Base-by-base conservation (phyloP, 2,888 invertebrate genomes). In the Temnothorax unifasciatus region DNA sequence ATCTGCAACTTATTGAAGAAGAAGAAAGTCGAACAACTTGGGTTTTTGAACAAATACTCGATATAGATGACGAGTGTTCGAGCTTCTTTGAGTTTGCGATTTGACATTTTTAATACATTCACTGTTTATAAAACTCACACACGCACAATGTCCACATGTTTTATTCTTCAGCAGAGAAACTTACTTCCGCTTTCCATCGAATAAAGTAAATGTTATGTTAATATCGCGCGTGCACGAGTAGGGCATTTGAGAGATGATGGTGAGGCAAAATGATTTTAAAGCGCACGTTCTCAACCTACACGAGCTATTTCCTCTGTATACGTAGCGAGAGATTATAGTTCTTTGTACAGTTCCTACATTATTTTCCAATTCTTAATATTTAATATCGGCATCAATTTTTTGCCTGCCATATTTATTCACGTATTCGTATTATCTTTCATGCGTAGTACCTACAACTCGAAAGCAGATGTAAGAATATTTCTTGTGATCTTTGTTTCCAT, bases 71-170 rank as follows among this genome's bases (percentile, higher is more conserved):
- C 54, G 41, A 41, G 25, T 18, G 77, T 44, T 57, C 44, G 44
- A 21, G 44, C 21, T 59, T 57, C 57, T 38, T 71, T 57, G 34
- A 73, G 21, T 59, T 47, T 44, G 41, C 68, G 54, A 73, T 38
- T 73, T 44, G 59, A 73, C 73, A 81, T 81, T 81, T 81, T 81
- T 73, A 81, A 81, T 81, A 73, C 34, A 47, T 59, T 73, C 73
- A 9, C 21, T 59, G 79, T 71, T 81, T 73, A 73, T 81, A 71
- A 81, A 81, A 61, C n/a, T 9, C 61, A 61, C 13, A 63, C 57
- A 54, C 34, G 18, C 21, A 41, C 21, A 57, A 59, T 18, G 59
- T 73, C 25, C 47, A 73, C 79, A 81, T 79, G 73, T 44, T 71
- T 81, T 81, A 81, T 81, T 81, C 57, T 44, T 41, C 25, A 38